Conservation (phyloP, 2,113 vertebrate species). For the Scolopax mira region DNA sequence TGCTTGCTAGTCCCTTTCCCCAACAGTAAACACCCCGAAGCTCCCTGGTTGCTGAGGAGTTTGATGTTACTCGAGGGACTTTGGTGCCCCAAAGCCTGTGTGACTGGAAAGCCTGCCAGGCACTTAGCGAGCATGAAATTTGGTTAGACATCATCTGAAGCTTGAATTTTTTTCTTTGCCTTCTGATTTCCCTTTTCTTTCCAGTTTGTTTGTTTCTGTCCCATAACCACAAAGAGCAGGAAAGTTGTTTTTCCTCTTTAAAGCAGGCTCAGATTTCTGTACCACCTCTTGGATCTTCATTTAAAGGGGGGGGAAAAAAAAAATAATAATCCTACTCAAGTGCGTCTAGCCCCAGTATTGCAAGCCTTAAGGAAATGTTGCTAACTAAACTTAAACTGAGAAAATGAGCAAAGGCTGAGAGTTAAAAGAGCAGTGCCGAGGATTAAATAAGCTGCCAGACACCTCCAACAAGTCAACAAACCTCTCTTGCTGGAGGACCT, state of each 20-base stretch:
- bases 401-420: neutral
- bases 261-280: neutral
- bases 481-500: neutral
- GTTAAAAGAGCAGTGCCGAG: neutral
- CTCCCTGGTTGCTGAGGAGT: neutral
- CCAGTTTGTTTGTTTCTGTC: neutral
- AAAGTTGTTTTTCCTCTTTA: neutral
- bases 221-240: neutral
- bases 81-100: neutral
- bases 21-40: neutral
- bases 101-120: constrained; percentile 19
- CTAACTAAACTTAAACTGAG: neutral
- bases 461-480: neutral
- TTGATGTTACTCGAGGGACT: neutral
- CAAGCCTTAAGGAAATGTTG: neutral
- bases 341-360: neutral
- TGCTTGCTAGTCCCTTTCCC: neutral
- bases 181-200: neutral
- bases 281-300: neutral
- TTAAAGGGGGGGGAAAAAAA: neutral
- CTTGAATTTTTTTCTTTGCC: neutral
- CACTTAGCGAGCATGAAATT: neutral
- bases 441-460: neutral
- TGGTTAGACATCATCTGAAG: neutral
- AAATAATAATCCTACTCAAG: neutral